These are phyloP conservation scores for Leptobrachium leishanense DNA, from an alignment of 2,113 vertebrate genomes.

Conservation along the genomic window DNA sequence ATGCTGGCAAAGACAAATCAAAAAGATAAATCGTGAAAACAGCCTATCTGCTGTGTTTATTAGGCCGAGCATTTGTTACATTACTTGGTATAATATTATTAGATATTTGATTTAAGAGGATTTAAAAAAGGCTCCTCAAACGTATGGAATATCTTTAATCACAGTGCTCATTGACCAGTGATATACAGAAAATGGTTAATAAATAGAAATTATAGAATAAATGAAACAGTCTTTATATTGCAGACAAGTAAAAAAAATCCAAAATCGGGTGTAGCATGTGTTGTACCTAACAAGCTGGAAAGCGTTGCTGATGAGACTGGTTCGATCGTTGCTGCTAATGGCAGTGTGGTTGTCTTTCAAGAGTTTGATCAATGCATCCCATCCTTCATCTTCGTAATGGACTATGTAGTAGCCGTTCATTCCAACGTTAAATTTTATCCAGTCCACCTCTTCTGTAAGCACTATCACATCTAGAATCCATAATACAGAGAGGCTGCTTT, in stretches of 20 bases:
- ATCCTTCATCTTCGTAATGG: constrained; percentile 79
- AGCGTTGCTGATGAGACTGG: constrained; percentile 81
- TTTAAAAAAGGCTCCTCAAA: too few relatives aligned
- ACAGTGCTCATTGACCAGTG: too few relatives aligned
- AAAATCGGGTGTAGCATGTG: too few relatives aligned
- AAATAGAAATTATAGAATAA: too few relatives aligned
- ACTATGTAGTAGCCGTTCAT: constrained; percentile 92
- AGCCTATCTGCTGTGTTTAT: background rate
- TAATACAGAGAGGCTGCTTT: background rate
- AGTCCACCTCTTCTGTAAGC: constrained; percentile 79
- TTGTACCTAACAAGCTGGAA: constrained; percentile 88
- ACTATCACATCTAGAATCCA: constrained; percentile 72
- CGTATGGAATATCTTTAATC: too few relatives aligned
- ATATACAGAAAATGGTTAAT: too few relatives aligned
- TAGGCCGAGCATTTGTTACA: too few relatives aligned
- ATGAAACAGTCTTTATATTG: too few relatives aligned
- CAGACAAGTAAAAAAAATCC: too few relatives aligned
- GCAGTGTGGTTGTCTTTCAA: constrained; percentile 72
- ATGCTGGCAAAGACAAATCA: constrained; percentile 60
- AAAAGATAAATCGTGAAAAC: background rate
- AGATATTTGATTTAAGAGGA: too few relatives aligned
- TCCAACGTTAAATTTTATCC: constrained; percentile 90
- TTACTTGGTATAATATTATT: too few relatives aligned
- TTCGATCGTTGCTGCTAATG: constrained; percentile 81
- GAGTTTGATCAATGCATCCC: constrained; percentile 74